phyloP scores from a whole-genome alignment of 2,888 invertebrate genomes.

The Athalia circularis region DNA sequence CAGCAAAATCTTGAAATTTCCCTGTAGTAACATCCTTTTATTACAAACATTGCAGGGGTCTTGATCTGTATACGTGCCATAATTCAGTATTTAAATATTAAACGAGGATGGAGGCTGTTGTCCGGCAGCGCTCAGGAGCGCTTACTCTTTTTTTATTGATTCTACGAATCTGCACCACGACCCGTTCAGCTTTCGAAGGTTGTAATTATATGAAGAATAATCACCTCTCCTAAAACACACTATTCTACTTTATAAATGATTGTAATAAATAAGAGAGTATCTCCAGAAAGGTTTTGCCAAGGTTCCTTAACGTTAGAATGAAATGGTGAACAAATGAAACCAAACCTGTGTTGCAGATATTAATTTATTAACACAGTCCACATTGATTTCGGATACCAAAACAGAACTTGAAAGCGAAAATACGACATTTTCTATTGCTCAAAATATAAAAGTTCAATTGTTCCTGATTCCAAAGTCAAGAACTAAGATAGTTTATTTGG shows the following conservation, averaged over 20 bases:
- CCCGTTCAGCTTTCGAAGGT: conserved; percentile 61
- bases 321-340: conserved; percentile 40
- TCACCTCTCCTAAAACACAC: conserved; percentile 23
- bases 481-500: neutral
- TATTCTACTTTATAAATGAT: conserved; percentile 51
- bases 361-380: neutral
- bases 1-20: neutral
- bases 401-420: conserved; percentile 46
- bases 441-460: conserved; percentile 52
- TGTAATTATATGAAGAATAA: conserved; percentile 58
- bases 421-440: conserved; percentile 62
- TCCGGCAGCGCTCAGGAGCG: conserved; percentile 92
- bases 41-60: conserved; percentile 78
- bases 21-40: conserved; percentile 48
- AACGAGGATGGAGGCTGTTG: conserved; percentile 90
- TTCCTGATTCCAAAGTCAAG: neutral
- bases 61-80: conserved; percentile 91
- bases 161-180: conserved; percentile 45
- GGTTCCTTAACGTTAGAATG: conserved; percentile 49
- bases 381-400: conserved; percentile 7
- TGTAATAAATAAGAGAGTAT: conserved; percentile 49
- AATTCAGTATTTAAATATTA: conserved; percentile 91
- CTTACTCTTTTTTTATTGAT: conserved; percentile 89
- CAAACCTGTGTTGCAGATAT: neutral
- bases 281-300: conserved; percentile 51